Conservation (phyloP, 2,888 invertebrate genomes). For the Idaea aversata region DNA sequence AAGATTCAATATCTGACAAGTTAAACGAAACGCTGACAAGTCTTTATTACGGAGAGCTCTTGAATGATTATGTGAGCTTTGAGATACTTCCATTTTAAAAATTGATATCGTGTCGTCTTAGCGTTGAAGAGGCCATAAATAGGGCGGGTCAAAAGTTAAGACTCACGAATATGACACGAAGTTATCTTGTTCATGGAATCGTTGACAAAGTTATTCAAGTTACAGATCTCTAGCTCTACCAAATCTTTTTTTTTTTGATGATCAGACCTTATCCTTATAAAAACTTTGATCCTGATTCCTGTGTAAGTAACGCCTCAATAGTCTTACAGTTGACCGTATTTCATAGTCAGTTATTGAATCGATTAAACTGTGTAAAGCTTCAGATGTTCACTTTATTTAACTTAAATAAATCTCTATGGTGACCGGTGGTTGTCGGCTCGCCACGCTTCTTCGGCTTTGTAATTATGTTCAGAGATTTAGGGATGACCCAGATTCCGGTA, state of each 20-base stretch:
- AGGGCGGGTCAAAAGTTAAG: slow-evolving; percentile 11
- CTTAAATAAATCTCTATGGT: slow-evolving; percentile 31
- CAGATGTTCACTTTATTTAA: slow-evolving; percentile 1
- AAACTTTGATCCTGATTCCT: slow-evolving; percentile 4
- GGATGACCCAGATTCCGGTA: slow-evolving; percentile 57
- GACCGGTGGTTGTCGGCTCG: slow-evolving; percentile 24
- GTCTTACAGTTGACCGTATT: neutral
- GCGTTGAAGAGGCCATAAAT: slow-evolving; percentile 33
- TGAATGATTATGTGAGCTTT: slow-evolving; percentile 19
- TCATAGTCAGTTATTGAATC: neutral
- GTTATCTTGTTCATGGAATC: too few relatives aligned
- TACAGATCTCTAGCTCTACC: too few relatives aligned
- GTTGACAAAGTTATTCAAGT: too few relatives aligned
- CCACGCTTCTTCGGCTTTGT: slow-evolving; percentile 43
- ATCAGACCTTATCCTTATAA: too few relatives aligned
- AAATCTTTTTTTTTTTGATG: too few relatives aligned
- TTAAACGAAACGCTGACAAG: slow-evolving; percentile 7
- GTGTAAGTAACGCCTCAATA: neutral
- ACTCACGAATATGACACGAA: too few relatives aligned
- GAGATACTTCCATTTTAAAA: slow-evolving; percentile 19
- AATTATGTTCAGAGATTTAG: slow-evolving; percentile 65
- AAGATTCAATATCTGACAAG: neutral
- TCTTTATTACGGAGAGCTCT: slow-evolving; percentile 16
- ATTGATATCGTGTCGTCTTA: slow-evolving; percentile 28
- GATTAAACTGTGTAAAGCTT: neutral